Evolutionary conservation across 2,113 vertebrate genomes (phyloP).

Genomic region (Plectropomus leopardus): DNA sequence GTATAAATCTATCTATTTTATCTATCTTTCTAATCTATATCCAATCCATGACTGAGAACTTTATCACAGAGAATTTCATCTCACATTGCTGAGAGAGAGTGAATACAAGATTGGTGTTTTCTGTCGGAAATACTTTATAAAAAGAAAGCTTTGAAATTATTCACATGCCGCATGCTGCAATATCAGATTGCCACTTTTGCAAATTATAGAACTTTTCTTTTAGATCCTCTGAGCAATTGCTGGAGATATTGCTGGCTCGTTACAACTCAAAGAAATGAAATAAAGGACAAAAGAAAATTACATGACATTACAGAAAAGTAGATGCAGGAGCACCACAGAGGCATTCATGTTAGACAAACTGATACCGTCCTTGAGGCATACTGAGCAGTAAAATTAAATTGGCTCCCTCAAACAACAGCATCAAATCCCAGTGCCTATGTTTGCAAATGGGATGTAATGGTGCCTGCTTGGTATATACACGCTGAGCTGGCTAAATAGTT

Average conservation of each 20-base stretch:
- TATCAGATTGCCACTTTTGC: background rate
- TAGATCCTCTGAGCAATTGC: background rate
- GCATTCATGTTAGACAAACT: constrained; percentile 26
- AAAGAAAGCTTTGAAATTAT: constrained; percentile 7
- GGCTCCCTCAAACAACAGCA: constrained; percentile 53
- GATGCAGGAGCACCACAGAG: constrained; percentile 16
- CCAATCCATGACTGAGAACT: constrained; percentile 5
- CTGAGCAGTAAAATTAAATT: constrained; percentile 66
- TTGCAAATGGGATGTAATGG: constrained; percentile 67
- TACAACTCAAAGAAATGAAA: constrained; percentile 4
- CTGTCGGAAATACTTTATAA: background rate
- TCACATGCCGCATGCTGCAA: constrained; percentile 16
- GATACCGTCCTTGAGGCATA: constrained; percentile 49
- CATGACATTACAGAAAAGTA: constrained; percentile 7
- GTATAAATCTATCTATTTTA: background rate
- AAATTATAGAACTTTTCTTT: constrained; percentile 12
- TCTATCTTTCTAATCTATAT: constrained; percentile 5
- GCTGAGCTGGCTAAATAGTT: constrained; percentile 56
- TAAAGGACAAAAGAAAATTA: constrained; percentile 14
- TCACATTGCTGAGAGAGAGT: background rate
- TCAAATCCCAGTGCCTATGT: constrained; percentile 53
- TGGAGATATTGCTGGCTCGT: constrained; percentile 26
- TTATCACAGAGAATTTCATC: constrained; percentile 12
- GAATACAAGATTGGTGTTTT: background rate
- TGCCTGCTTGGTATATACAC: constrained; percentile 53